Evolutionary conservation across 2,113 vertebrate genomes (phyloP).

Genomic region (Rhipidura dahli): DNA sequence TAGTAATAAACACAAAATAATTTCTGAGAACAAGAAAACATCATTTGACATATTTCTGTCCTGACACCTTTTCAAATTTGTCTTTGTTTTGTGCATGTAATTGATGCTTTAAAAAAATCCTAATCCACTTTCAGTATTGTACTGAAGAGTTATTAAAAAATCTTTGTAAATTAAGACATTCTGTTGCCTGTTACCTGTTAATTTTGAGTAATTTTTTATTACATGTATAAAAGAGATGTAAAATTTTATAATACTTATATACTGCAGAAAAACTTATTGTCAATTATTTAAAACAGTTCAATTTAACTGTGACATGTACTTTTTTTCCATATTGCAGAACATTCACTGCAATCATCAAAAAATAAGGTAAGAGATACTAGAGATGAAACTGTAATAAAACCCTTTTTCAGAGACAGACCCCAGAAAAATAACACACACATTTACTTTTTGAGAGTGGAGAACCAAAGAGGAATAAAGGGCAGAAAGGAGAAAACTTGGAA

Average conservation of each 20-base stretch:
- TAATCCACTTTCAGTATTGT: not conserved
- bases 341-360: conserved; percentile 88
- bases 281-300: not conserved
- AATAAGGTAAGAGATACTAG: conserved; percentile 80
- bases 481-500: not conserved
- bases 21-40: not conserved
- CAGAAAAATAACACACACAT: not conserved
- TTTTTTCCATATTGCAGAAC: conserved; percentile 77
- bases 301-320: not conserved
- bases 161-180: not conserved
- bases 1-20: not conserved
- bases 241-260: not conserved
- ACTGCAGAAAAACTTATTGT: not conserved
- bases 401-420: not conserved
- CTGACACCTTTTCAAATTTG: not conserved
- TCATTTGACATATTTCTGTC: accelerated
- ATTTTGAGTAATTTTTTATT: not conserved
- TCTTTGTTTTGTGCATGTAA: not conserved
- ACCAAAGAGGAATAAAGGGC: not conserved
- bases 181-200: not conserved
- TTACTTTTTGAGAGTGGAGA: not conserved
- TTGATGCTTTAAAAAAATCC: not conserved
- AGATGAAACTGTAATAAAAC: not conserved
- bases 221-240: not conserved
- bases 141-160: not conserved